Conservation (phyloP, 1,140 invertebrate genomes). For the Danaus melanippus region DNA sequence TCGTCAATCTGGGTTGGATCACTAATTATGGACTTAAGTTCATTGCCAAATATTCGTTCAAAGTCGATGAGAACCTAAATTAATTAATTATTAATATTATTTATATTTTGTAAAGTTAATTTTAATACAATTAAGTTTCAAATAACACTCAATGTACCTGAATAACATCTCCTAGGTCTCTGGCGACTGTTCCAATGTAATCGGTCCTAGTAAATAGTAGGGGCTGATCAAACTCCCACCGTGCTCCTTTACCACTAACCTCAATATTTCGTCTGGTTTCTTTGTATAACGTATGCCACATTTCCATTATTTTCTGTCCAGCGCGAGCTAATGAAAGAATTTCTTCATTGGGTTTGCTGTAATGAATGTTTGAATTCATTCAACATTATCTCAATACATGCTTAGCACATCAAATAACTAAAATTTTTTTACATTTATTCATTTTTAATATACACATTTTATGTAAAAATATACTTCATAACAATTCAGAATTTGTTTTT, state of each 20-base stretch:
- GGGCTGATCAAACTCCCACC: constrained; percentile 92
- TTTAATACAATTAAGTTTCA: background rate
- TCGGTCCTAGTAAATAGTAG: constrained; percentile 87
- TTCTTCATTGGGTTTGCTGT: constrained; percentile 71
- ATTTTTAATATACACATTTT: no score
- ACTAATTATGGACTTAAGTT: constrained; percentile 87
- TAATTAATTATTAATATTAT: background rate
- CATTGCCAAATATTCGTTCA: constrained; percentile 89
- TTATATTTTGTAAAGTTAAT: background rate
- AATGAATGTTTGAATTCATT: constrained; percentile 11
- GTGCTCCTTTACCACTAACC: constrained; percentile 81
- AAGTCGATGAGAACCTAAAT: constrained; percentile 84
- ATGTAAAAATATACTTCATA: no score
- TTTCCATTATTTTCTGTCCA: constrained; percentile 79
- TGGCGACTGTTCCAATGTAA: constrained; percentile 85
- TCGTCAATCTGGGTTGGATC: constrained; percentile 89
- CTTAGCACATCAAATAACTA: no score
- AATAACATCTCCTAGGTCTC: constrained; percentile 82
- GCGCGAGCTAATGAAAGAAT: constrained; percentile 72
- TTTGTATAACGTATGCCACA: constrained; percentile 84
- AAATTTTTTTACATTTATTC: no score
- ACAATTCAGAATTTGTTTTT: no score
- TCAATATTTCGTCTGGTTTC: constrained; percentile 86
- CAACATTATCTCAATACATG: background rate
- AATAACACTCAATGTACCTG: constrained; percentile 65